Base-by-base conservation (phyloP, 2,113 vertebrate genomes). In the Zosterops japonicus region DNA sequence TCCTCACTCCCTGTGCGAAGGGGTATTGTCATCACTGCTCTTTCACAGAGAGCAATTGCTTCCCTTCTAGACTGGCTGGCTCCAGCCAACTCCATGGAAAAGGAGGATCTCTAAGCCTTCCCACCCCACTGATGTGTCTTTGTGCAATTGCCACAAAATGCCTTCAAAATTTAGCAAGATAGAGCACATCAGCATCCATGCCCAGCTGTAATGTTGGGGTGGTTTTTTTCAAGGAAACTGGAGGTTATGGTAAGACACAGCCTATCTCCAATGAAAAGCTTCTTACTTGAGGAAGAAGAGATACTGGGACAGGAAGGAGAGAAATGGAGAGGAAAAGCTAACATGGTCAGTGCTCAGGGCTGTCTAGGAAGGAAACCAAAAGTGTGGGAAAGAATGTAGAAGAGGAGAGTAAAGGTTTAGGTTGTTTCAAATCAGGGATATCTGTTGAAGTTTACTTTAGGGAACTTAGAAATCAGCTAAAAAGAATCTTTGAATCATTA, bases 1-100 rank as follows among this genome's bases (percentile, higher is more conserved):
- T 79, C 61, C 23, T 16, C 0, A 0, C 12, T 70, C 29, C 52
- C 36, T 1, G 0, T 0, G 39, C 49, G 68, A 63, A 61, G 12
- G 28, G 0, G 6, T 19, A 2, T 60, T 75, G 18, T 27, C 21
- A 64, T 68, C 16, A 4, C 56, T 55, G 44, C 20, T 41, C 22
- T 78, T 83, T 60, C 21, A 44, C 9, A 16, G 71, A 36, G 64
- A 74, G 14, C 22, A 68, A 12, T 39, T 69, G n/a, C 27, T 81
- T 8, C 24, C 0, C 1, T 39, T 78, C 27, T 27, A n/a, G 49
- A 78, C 49, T 15, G 20, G 11, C 44, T 56, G 36, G 5, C n/a
- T 87, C 9, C 69, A 71, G 41, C 18, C 39, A 53, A 7, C 53
- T 90, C 50, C 15, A 8, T n/a, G n/a, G 69, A 70, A 41, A 64